Base-by-base conservation (phyloP, 2,113 vertebrate genomes). In the Callochromis pleurospilus region DNA sequence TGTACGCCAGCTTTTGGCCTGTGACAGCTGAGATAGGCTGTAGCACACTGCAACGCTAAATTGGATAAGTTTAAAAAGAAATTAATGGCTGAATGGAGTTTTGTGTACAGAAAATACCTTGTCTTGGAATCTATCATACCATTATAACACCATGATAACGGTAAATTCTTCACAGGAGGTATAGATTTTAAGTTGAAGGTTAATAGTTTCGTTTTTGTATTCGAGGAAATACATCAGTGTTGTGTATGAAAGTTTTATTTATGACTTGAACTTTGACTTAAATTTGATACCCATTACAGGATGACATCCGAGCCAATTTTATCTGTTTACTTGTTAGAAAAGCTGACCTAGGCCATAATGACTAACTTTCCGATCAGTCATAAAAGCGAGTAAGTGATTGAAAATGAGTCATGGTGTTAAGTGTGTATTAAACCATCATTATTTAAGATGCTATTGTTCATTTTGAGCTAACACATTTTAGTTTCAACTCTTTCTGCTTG, bases 391-490 rank as follows among this genome's bases (percentile, higher is more conserved):
- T 26, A 65, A 68, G 6, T 9, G 40, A 47, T 12, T 12, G 42
- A 7, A 75, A 77, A 75, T 2, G 15, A 73, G 38, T 45, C 15
- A 19, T 29, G 5, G 2, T 75, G 70, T 19, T 47, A 15, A 47
- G 9, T 47, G 42, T 75, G 24, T 47, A 17, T 10, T 45, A 75
- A 47, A 47, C 24, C 15, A 1, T 29, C 42, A 8, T 26, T 75
- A 75, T 11, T 75, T 75, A 77, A 49, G 24, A 47, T 8, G 26
- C 4, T 19, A 77, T 31, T 49, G 42, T 19, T 19, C 17, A 49
- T 75, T 19, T 31, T 65, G 1, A 49, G 0, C 9, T 0, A 19
- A 31, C 11, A 29, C 2, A 2, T 31, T 75, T 12, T 49, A 19
- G 24, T 47, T 9, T 49, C 42, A 0, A 19, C 9, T 11, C 42